These are phyloP conservation scores for Formica exsecta DNA, from an alignment of 1,140 invertebrate genomes.

Conservation along the genomic window DNA sequence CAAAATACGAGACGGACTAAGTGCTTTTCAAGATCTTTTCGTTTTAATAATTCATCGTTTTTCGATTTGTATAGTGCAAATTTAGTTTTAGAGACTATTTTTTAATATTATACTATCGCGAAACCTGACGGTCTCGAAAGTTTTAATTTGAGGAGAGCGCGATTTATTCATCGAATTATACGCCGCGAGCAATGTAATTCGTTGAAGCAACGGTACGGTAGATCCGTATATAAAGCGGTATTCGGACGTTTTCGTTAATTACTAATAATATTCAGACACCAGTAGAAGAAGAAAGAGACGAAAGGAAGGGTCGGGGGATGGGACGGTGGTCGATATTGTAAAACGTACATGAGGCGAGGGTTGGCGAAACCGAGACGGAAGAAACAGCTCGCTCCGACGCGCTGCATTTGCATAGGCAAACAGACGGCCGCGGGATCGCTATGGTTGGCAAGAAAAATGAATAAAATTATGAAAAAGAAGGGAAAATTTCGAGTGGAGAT, in stretches of 20 bases:
- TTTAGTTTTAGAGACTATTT: background rate
- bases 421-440: constrained; percentile 78
- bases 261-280: constrained; percentile 86
- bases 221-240: constrained; percentile 9
- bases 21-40: background rate
- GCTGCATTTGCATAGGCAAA: constrained; percentile 86
- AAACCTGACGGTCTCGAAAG: constrained; percentile 15
- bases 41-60: background rate
- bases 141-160: constrained; percentile 27
- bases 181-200: constrained; percentile 39
- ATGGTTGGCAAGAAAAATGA: constrained; percentile 86
- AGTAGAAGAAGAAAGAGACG: constrained; percentile 37
- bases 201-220: background rate
- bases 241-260: constrained; percentile 83
- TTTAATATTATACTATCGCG: too few relatives aligned
- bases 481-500: constrained; percentile 66
- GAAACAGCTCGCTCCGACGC: constrained; percentile 61
- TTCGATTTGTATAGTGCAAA: background rate
- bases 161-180: constrained; percentile 61
- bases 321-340: constrained; percentile 45
- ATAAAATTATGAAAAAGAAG: constrained; percentile 84
- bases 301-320: constrained; percentile 30
- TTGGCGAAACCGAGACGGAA: constrained; percentile 45
- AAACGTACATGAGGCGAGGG: constrained; percentile 59
- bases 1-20: constrained; percentile 20